These are phyloP conservation scores for Dryobota labecula DNA, from an alignment of 2,888 invertebrate species.

Conservation along the genomic window DNA sequence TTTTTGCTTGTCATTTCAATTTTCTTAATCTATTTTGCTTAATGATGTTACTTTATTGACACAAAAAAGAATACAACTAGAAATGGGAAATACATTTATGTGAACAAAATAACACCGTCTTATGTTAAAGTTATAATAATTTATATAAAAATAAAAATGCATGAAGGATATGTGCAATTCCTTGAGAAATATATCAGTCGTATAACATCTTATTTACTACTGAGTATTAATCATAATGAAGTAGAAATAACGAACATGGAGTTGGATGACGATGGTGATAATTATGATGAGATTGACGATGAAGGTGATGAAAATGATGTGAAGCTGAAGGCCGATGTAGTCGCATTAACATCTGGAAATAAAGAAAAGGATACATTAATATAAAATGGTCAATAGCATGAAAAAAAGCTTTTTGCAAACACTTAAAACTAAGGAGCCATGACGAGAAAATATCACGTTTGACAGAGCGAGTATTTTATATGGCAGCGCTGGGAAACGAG, in stretches of 20 bases:
- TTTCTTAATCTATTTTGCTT: conserved; percentile 73
- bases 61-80: conserved; percentile 56
- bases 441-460: neutral
- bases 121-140: conserved; percentile 75
- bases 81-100: conserved; percentile 51
- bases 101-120: conserved; percentile 69
- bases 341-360: conserved; percentile 79
- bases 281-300: conserved; percentile 47
- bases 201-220: conserved; percentile 79
- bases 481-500: neutral
- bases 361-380: conserved; percentile 64
- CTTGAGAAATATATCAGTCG: conserved; percentile 82
- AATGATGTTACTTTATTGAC: conserved; percentile 72
- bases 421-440: too few species aligned
- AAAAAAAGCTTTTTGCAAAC: neutral
- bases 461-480: neutral
- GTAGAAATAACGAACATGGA: conserved; percentile 57
- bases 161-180: conserved; percentile 82
- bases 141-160: conserved; percentile 85
- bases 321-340: conserved; percentile 72
- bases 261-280: conserved; percentile 56
- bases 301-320: conserved; percentile 70
- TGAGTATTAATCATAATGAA: conserved; percentile 83
- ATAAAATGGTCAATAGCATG: neutral
- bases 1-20: conserved; percentile 86